Evolutionary conservation across 2,113 vertebrate genomes (phyloP).

Genomic region (Corythornis cristatus): DNA sequence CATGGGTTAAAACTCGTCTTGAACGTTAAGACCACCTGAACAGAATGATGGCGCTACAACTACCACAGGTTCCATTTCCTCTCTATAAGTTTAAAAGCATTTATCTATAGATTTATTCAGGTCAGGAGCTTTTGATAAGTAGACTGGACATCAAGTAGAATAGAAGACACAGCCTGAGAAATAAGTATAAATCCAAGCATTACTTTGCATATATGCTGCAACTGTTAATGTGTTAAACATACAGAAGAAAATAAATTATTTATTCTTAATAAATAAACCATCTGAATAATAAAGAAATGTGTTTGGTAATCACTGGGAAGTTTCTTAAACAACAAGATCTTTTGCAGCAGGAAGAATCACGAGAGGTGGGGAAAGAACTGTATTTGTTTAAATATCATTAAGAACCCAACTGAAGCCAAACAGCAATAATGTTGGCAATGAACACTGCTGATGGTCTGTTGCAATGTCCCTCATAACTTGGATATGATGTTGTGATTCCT

Average conservation of each 20-base stretch:
- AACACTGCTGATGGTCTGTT: not conserved
- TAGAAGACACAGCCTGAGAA: slow-evolving; percentile 32
- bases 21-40: not conserved
- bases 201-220: not conserved
- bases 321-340: slow-evolving; percentile 35
- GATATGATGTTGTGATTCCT: not conserved
- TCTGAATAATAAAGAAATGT: slow-evolving; percentile 56
- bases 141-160: not conserved
- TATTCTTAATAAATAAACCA: slow-evolving; percentile 59
- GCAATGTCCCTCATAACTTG: not conserved
- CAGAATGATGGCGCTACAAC: not conserved
- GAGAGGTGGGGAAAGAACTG: not conserved
- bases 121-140: slow-evolving; percentile 48
- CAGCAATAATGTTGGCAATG: not conserved
- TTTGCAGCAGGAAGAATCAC: not conserved
- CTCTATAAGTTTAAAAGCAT: not conserved
- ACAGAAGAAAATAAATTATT: slow-evolving; percentile 67
- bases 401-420: not conserved
- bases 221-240: slow-evolving; percentile 66
- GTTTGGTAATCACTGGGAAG: not conserved
- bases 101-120: slow-evolving; percentile 23
- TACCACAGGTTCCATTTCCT: not conserved
- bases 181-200: slow-evolving; percentile 13
- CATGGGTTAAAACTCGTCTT: not conserved
- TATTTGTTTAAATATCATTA: slow-evolving; percentile 14